Base-by-base conservation (phyloP, 2,888 invertebrate species). In the Ametastegia equiseti region DNA sequence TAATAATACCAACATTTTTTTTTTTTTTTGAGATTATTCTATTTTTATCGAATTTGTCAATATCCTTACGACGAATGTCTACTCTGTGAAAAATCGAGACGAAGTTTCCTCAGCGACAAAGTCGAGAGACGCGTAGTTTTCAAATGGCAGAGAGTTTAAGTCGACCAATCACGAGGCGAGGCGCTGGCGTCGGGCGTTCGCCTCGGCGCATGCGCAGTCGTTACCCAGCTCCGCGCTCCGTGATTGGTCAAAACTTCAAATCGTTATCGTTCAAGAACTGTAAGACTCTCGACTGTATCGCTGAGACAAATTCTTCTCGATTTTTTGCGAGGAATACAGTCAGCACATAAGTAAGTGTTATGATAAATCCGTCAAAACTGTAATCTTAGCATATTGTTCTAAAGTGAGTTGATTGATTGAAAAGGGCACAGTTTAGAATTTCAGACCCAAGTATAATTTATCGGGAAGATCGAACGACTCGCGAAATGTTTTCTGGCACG, bases 141-240 rank as follows among this genome's bases (percentile, higher is more conserved):
- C 69, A 45, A 69, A 69, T 45, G 19, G 45, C 42, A 69, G 45
- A 30, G 23, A 27, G 13, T 69, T 69, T 15, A 23, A 39, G 45
- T 69, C 45, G 42, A 45, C 69, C 69, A 69, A 69, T 69, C 69
- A 45, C 42, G 36, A 9, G 36, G 69, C 42, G 36, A 9, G 36
- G 36, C 65, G 33, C 36, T 33, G 65, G 7, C 65, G 2, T 65
- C n/a, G 0, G 23, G 27, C 11, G 36, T 36, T 60, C 30, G 30
- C 15, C 60, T 33, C 30, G 11, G 3, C 15, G 30, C 27, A 30
- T 2, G 0, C 36, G 39, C 67, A 27, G 45, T 45, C 69, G 69
- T 69, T 45, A 27, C 45, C 7, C 36, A n/a, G n/a, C n/a, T 13
- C 45, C 23, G 69, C 39, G 23, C 39, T 42, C 69, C 33, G 36